Base-by-base conservation (phyloP, 92 coral and sea anemone genomes). In the Epizoanthus stellaris region DNA sequence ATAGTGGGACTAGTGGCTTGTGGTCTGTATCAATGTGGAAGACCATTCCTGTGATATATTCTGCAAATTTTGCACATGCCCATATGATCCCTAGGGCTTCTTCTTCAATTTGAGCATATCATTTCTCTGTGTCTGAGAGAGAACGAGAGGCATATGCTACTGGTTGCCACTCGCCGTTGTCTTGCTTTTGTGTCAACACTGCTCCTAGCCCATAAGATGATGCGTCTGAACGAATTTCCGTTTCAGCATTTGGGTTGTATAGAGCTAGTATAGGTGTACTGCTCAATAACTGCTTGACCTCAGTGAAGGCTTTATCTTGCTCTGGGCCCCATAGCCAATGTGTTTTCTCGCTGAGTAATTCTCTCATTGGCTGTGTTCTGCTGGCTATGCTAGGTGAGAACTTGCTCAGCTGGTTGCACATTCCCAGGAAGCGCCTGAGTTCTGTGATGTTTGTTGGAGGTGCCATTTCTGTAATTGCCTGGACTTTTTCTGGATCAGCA, bases 51-150 rank as follows among this genome's bases (percentile, higher is more conserved):
- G 68, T 77, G 60, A 90, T 85, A 47, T 80, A 76, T 19, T 88
- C 88, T 13, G 91, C 79, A 47, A 91, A 88, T 67, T 77, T 58
- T 40, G 88, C 92, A 71, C 93, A 81, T 20, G 93, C 88, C 93
- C 88, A 85, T 4, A 89, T 82, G 14, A 88, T 84, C 3, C 72
- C 94, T 12, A 85, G 80, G 6, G 91, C 87, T 36, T 88, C 90
- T 47, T 88, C 86, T 43, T 91, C 92, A 17, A 82, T 84, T 61
- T 92, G 95, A 0, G 88, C 88, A 47, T 85, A 89, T 1, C 87
- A 38, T 64, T 82, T 86, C 57, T 92, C 89, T 49, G 89, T 61
- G 15, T 63, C 34, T 16, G 88, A 42, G 81, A 75, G 20, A 9
- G 82, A 43, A 62, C 92, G 66, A 36, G 90, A 80, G 75, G 75